phyloP scores from a whole-genome alignment of 2,113 vertebrate species.

The Epinephelus fuscoguttatus region DNA sequence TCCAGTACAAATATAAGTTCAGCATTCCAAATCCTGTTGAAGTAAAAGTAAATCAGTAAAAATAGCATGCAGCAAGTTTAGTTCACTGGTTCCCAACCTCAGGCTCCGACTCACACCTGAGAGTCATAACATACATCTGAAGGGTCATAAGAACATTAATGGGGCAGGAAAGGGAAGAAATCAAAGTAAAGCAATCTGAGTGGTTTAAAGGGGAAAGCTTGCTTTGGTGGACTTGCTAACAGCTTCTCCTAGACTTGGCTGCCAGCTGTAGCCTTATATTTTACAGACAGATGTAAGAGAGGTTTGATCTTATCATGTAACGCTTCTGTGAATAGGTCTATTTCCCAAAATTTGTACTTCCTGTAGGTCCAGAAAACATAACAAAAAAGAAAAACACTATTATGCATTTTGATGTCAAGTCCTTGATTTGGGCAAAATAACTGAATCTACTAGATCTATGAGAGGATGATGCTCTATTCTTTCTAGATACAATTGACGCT shows the following conservation, averaged over 20 bases:
- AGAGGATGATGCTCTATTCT: not conserved
- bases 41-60: not conserved
- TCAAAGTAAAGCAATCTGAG: conserved; percentile 23
- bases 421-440: not conserved
- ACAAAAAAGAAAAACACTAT: not conserved
- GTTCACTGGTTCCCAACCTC: not conserved
- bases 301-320: not conserved
- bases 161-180: not conserved
- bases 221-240: not conserved
- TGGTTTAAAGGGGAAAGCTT: not conserved
- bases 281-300: not conserved
- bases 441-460: not conserved
- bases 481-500: not conserved
- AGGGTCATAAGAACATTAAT: not conserved
- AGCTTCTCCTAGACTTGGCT: not conserved
- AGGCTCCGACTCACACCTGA: not conserved
- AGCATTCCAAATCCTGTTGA: not conserved
- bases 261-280: not conserved
- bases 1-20: not conserved
- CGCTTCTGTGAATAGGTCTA: not conserved
- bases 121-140: conserved; percentile 7
- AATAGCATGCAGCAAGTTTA: not conserved
- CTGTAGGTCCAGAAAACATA: not conserved
- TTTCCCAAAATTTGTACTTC: not conserved
- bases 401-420: not conserved